Evolutionary conservation across 2,797 vertebrate genomes (phyloP).

Genomic region (Cyclura pinguis): DNA sequence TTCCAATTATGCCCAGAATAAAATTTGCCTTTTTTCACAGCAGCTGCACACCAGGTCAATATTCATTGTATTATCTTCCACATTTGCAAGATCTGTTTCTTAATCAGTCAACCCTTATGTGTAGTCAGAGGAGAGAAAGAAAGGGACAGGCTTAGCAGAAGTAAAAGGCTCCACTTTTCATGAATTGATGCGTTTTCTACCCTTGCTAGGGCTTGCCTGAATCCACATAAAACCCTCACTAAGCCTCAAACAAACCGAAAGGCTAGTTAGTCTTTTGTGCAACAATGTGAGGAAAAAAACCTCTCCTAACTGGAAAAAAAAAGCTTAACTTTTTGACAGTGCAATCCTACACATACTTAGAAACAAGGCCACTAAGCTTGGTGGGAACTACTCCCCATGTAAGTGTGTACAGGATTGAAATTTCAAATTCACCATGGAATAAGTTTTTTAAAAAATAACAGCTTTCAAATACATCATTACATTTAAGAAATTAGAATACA

Average conservation of each 20-base stretch:
- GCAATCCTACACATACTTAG: not conserved
- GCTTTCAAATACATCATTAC: slow-evolving; percentile 46
- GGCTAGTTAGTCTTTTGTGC: slow-evolving; percentile 5
- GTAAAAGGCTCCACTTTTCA: not conserved
- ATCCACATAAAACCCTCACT: not conserved
- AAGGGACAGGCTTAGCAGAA: not conserved
- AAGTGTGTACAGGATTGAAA: not conserved
- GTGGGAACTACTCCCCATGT: not conserved
- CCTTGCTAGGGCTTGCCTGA: not conserved
- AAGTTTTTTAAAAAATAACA: slow-evolving; percentile 23
- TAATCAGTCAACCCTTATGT: not conserved
- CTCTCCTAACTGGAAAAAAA: slow-evolving; percentile 25
- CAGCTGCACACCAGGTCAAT: not conserved
- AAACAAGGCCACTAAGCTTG: not conserved
- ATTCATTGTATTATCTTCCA: not conserved
- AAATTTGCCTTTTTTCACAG: not conserved
- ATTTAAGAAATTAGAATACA: slow-evolving; percentile 57
- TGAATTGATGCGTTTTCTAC: not conserved
- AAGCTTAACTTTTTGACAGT: not conserved
- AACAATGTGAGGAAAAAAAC: slow-evolving; percentile 39
- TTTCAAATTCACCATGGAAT: not conserved
- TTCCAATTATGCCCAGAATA: not conserved
- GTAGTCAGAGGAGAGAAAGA: no score
- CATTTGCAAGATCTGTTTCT: not conserved
- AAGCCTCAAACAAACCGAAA: not conserved